phyloP scores from a whole-genome alignment of 2,113 vertebrate genomes.

The Eulemur rufifrons region DNA sequence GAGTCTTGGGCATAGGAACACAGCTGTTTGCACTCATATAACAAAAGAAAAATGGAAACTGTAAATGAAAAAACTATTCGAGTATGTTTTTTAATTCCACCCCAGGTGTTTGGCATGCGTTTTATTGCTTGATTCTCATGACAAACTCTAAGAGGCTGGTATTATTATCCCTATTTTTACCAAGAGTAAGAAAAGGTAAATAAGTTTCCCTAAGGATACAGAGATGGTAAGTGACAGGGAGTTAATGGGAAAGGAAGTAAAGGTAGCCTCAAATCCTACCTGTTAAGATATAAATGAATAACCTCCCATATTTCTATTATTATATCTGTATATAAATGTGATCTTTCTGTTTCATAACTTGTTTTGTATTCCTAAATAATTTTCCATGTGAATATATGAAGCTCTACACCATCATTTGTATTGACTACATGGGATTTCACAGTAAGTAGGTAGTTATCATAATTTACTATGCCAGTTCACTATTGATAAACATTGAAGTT shows the following conservation, averaged over 20 bases:
- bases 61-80: conserved; percentile 1
- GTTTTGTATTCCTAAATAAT: neutral
- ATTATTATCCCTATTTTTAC: neutral
- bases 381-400: neutral
- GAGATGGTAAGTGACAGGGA: neutral
- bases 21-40: conserved; percentile 43
- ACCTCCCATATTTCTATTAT: neutral
- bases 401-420: neutral
- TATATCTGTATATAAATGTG: neutral
- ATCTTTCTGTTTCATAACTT: neutral
- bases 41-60: conserved; percentile 58
- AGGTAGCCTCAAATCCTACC: neutral
- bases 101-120: neutral
- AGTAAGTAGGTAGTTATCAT: neutral
- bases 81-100: neutral
- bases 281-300: neutral
- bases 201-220: neutral
- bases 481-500: neutral
- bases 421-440: neutral
- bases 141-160: neutral
- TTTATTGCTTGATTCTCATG: neutral
- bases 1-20: neutral
- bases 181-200: conserved; percentile 25
- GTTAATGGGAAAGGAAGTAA: neutral
- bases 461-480: neutral